A percentile compares a stretch with the other conserved stretches of the same genome.
phyloP scores from a whole-genome alignment of 2,113 vertebrate species.

The Tupaia tana region DNA sequence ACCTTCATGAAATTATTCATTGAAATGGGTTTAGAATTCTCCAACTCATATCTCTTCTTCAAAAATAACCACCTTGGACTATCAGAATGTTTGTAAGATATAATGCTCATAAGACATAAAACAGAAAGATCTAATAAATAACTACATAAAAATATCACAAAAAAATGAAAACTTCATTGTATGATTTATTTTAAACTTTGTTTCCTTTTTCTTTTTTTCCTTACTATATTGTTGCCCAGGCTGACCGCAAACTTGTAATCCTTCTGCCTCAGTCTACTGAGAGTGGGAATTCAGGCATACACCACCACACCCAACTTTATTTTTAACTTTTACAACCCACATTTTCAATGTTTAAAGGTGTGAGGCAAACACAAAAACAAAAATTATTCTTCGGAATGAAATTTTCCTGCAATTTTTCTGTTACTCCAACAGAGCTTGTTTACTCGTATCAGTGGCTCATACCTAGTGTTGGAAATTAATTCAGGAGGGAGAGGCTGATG shows the following conservation, averaged over 20 bases:
- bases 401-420: not conserved
- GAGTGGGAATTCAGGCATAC: too few relatives aligned
- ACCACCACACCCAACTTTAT: not conserved
- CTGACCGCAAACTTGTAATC: too few relatives aligned
- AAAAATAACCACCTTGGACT: not conserved
- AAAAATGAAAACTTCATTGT: not conserved
- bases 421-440: not conserved
- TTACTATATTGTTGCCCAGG: too few relatives aligned
- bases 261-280: too few relatives aligned
- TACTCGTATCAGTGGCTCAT: not conserved
- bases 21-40: constrained; percentile 1
- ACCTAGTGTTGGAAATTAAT: not conserved
- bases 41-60: not conserved
- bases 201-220: too few relatives aligned
- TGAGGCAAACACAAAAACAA: not conserved
- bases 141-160: not conserved
- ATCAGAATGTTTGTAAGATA: not conserved
- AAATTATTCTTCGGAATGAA: constrained; percentile 20
- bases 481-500: not conserved
- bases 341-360: not conserved
- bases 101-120: not conserved
- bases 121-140: not conserved
- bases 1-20: not conserved
- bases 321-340: not conserved
- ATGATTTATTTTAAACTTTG: not conserved